Conservation (phyloP, 2,888 invertebrate genomes). For the Spodoptera exigua region DNA sequence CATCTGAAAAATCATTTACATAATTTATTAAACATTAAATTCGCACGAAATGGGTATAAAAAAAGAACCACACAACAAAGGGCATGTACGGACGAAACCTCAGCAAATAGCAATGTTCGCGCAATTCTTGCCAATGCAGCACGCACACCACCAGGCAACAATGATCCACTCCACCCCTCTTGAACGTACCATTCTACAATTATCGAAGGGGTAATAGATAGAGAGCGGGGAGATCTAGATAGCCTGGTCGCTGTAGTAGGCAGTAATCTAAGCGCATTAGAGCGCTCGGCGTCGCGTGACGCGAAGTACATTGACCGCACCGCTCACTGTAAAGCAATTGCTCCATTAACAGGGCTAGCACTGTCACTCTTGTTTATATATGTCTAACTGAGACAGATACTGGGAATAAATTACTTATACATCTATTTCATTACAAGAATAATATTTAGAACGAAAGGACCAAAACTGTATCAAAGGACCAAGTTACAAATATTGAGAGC, state of each 20-base stretch:
- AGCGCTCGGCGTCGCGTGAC: conserved; percentile 85
- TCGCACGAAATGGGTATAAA: conserved; percentile 37
- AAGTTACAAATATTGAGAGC: neutral
- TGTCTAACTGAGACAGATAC: conserved; percentile 4
- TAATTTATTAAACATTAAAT: conserved; percentile 34
- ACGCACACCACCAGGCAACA: conserved; percentile 57
- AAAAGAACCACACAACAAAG: conserved; percentile 55
- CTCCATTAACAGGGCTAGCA: conserved; percentile 81
- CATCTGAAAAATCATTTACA: conserved; percentile 35
- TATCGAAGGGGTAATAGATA: conserved; percentile 30
- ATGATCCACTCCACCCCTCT: conserved; percentile 60
- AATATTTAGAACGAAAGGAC: neutral
- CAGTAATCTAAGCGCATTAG: conserved; percentile 87
- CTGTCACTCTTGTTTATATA: conserved; percentile 51
- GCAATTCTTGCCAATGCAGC: conserved; percentile 77
- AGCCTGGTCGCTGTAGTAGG: conserved; percentile 74
- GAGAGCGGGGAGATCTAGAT: conserved; percentile 60
- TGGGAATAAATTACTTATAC: conserved; percentile 7
- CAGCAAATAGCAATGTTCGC: conserved; percentile 79
- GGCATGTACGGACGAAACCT: conserved; percentile 72
- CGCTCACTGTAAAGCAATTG: conserved; percentile 80
- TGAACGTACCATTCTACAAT: neutral
- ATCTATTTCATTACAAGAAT: neutral
- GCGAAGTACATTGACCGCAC: conserved; percentile 84
- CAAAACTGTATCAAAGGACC: neutral